These are phyloP conservation scores for Perca fluviatilis DNA, from an alignment of 2,113 vertebrate species.

Conservation along the genomic window DNA sequence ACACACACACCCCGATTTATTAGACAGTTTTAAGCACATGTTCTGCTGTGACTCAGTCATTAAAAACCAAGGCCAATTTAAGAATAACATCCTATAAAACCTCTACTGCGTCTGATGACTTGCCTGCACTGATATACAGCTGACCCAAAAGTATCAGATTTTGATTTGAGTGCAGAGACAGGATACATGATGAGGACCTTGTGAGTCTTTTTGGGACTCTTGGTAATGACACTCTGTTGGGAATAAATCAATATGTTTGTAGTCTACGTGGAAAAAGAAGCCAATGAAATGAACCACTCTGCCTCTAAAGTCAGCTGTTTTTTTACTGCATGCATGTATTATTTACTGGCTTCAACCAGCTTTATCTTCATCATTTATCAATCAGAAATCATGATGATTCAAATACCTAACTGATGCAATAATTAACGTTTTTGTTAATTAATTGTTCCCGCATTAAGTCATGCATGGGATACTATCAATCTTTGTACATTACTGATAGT, in stretches of 20 bases:
- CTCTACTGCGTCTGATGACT: neutral
- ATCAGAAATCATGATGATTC: too few relatives aligned
- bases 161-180: neutral
- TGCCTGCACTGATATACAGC: neutral
- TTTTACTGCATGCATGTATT: conserved; percentile 1
- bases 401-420: too few relatives aligned
- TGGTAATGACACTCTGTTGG: neutral
- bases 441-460: too few relatives aligned
- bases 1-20: too few relatives aligned
- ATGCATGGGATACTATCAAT: too few relatives aligned
- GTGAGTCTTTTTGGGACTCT: conserved; percentile 6
- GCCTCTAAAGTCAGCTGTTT: neutral
- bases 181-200: neutral
- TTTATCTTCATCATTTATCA: too few relatives aligned
- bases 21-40: neutral
- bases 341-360: neutral
- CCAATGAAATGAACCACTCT: neutral
- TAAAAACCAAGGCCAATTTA: neutral
- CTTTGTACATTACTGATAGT: too few relatives aligned
- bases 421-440: too few relatives aligned
- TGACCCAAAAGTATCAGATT: neutral
- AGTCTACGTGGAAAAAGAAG: neutral
- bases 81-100: conserved; percentile 13
- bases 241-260: conserved; percentile 14
- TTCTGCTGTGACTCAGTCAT: neutral